Conservation (phyloP, 2,113 vertebrate species). For the Apteryx mantelli region DNA sequence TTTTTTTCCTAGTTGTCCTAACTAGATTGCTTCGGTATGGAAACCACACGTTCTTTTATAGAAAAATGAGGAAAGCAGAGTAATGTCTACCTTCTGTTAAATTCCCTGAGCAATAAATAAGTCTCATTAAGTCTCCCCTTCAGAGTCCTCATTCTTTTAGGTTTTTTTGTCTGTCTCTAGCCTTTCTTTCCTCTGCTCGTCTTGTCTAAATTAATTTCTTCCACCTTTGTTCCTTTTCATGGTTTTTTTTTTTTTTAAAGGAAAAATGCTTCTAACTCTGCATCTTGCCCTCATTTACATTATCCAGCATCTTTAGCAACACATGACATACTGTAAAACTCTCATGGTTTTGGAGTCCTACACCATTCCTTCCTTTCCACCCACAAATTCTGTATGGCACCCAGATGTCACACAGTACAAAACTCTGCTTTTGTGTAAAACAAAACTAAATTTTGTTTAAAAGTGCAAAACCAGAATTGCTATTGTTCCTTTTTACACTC, state of each 20-base stretch:
- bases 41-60: neutral
- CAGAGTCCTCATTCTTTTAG: neutral
- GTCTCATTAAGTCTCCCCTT: neutral
- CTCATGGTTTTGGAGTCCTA: neutral
- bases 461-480: neutral
- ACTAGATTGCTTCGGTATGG: neutral
- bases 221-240: neutral
- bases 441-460: neutral
- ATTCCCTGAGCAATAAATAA: no score
- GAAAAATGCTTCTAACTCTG: no score
- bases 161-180: neutral
- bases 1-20: neutral
- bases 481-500: neutral
- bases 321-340: neutral
- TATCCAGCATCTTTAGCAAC: neutral
- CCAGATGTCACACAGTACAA: no score
- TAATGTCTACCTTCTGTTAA: neutral
- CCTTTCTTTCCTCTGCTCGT: neutral
- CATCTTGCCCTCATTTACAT: neutral
- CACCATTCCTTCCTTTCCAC: neutral
- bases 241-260: neutral
- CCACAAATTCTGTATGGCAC: neutral
- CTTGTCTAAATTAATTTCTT: neutral
- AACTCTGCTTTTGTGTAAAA: neutral
- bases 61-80: neutral